phyloP scores from a whole-genome alignment of 2,797 vertebrate genomes.

The Megalops cyprinoides region DNA sequence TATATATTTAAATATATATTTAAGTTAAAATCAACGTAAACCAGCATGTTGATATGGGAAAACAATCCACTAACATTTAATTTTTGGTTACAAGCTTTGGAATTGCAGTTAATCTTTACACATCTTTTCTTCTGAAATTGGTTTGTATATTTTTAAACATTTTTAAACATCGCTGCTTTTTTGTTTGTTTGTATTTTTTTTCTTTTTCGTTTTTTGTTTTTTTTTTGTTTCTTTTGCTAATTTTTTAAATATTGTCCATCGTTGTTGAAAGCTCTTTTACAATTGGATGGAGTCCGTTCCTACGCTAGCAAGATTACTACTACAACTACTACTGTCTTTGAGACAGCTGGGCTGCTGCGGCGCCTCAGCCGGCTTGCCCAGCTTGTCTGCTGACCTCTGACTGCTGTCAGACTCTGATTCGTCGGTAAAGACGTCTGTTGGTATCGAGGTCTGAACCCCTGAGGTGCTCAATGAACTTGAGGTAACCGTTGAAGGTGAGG shows the following conservation, averaged over 20 bases:
- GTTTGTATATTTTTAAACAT: constrained; percentile 83
- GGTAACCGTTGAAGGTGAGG: constrained; percentile 91
- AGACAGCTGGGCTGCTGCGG: constrained; percentile 77
- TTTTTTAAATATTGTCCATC: constrained; percentile 77
- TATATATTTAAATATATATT: constrained; percentile 54
- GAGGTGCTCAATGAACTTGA: constrained; percentile 89
- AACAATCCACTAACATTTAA: constrained; percentile 92
- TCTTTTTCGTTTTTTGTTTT: constrained; percentile 52
- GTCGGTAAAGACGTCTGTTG: constrained; percentile 86
- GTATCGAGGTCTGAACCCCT: constrained; percentile 86
- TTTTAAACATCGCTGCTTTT: constrained; percentile 69
- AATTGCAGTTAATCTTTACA: constrained; percentile 98
- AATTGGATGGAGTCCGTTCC: constrained; percentile 90
- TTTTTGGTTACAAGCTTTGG: constrained; percentile 99
- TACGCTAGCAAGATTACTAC: constrained; percentile 89
- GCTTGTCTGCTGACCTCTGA: constrained; percentile 83
- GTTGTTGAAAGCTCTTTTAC: constrained; percentile 84
- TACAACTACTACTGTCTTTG: constrained; percentile 82
- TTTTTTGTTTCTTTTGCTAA: constrained; percentile 66
- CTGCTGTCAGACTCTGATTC: constrained; percentile 83
- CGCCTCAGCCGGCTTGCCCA: constrained; percentile 76
- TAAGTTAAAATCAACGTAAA: constrained; percentile 79
- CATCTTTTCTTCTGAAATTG: constrained; percentile 88
- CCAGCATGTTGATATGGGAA: constrained; percentile 92
- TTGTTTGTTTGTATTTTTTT: constrained; percentile 25